These are phyloP conservation scores for Dryocosmus kuriphilus DNA, from an alignment of 2,888 invertebrate genomes.

Conservation along the genomic window DNA sequence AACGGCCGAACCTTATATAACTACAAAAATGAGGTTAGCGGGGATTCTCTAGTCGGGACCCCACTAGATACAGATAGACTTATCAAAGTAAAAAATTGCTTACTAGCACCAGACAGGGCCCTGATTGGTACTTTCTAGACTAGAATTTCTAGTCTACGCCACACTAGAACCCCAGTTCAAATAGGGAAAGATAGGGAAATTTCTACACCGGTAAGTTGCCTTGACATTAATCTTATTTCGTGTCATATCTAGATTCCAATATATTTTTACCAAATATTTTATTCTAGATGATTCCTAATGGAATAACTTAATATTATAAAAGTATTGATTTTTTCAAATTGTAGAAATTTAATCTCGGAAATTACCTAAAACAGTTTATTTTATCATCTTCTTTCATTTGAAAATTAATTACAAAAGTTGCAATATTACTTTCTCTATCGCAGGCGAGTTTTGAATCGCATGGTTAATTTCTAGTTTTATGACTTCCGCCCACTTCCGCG, in stretches of 20 bases:
- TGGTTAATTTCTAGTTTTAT: slow-evolving; percentile 46
- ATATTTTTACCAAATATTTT: background rate
- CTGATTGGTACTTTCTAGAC: too few species aligned
- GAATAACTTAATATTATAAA: background rate
- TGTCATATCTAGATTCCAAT: background rate
- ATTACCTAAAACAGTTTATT: background rate
- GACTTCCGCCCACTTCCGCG: slow-evolving; percentile 40
- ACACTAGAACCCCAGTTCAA: too few species aligned
- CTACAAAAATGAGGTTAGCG: too few species aligned
- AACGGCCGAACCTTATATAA: too few species aligned
- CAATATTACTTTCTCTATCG: slow-evolving; percentile 40
- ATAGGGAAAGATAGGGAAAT: too few species aligned
- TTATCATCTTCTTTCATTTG: background rate
- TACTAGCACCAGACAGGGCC: too few species aligned
- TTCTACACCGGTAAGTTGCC: too few species aligned
- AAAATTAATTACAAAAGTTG: background rate
- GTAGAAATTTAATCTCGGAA: background rate
- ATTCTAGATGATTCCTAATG: too few species aligned
- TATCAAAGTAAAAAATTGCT: too few species aligned
- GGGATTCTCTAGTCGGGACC: too few species aligned
- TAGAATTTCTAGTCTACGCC: too few species aligned
- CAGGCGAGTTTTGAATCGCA: slow-evolving; percentile 19
- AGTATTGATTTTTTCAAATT: background rate
- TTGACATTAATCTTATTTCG: background rate
- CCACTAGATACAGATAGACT: too few species aligned